phyloP scores from a whole-genome alignment of 2,797 vertebrate genomes.

The Martes flavigula region DNA sequence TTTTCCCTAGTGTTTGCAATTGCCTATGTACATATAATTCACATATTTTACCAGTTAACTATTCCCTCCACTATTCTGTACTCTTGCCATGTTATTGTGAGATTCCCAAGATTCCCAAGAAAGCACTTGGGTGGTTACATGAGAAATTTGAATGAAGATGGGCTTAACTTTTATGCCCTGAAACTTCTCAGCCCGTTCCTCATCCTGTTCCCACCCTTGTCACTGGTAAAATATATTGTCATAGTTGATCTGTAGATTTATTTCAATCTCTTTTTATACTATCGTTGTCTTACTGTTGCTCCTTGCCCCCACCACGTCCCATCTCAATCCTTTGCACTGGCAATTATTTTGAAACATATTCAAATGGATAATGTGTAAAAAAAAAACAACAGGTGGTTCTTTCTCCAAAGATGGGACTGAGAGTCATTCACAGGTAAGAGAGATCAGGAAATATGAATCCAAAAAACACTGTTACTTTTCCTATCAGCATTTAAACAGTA shows the following conservation, averaged over 20 bases:
- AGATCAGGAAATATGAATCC: background rate
- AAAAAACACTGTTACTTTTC: background rate
- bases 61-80: background rate
- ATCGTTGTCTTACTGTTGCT: background rate
- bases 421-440: background rate
- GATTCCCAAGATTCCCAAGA: background rate
- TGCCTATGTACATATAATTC: background rate
- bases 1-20: background rate
- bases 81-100: background rate
- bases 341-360: background rate
- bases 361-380: background rate
- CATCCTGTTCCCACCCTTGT: background rate
- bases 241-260: background rate
- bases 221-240: background rate
- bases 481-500: background rate
- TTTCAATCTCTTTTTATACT: background rate
- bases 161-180: background rate
- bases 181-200: background rate
- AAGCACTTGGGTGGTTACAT: background rate
- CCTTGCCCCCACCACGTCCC: fast-evolving
- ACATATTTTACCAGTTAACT: background rate
- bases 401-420: background rate
- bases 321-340: background rate
- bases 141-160: background rate
- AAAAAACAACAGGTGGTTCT: background rate